Evolutionary conservation across 2,113 vertebrate genomes (phyloP).

Genomic region (Rhinolophus sinicus): DNA sequence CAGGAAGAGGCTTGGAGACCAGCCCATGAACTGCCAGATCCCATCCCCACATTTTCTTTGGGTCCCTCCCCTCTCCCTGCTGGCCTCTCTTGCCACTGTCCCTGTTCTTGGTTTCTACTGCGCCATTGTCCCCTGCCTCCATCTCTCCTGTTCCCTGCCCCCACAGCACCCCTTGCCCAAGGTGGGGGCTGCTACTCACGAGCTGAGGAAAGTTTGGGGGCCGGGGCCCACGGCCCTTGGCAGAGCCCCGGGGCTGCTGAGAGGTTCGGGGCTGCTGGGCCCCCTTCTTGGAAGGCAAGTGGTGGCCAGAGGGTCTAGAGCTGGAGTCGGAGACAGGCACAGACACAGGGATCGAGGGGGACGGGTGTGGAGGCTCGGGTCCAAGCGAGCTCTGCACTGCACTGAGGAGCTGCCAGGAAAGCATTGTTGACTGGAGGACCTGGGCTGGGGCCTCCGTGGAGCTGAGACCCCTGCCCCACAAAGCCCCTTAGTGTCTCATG

Average conservation of each 20-base stretch:
- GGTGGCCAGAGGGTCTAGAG: background rate
- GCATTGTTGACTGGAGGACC: background rate
- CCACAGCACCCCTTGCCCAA: background rate
- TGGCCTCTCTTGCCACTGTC: no score
- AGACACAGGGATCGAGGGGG: background rate
- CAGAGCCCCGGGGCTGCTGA: slow-evolving; percentile 32
- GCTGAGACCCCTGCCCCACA: background rate
- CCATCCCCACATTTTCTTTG: rapidly evolving
- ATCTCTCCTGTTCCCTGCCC: no score
- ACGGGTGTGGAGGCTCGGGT: background rate
- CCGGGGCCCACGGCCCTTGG: background rate
- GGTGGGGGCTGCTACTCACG: slow-evolving; percentile 42
- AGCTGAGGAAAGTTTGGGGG: background rate
- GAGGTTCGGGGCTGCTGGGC: background rate
- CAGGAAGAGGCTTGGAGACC: background rate
- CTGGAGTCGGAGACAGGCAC: slow-evolving; percentile 50
- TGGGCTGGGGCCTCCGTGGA: rapidly evolving
- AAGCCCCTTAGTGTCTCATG: background rate
- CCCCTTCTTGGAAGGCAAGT: slow-evolving; percentile 58
- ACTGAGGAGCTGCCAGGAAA: slow-evolving; percentile 73
- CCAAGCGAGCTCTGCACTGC: background rate
- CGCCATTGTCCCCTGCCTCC: no score
- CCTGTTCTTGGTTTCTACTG: background rate
- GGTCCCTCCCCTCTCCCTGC: rapidly evolving
- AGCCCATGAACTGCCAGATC: background rate